Base-by-base conservation (phyloP, 2,888 invertebrate species). In the Eutolmus rufibarbis region DNA sequence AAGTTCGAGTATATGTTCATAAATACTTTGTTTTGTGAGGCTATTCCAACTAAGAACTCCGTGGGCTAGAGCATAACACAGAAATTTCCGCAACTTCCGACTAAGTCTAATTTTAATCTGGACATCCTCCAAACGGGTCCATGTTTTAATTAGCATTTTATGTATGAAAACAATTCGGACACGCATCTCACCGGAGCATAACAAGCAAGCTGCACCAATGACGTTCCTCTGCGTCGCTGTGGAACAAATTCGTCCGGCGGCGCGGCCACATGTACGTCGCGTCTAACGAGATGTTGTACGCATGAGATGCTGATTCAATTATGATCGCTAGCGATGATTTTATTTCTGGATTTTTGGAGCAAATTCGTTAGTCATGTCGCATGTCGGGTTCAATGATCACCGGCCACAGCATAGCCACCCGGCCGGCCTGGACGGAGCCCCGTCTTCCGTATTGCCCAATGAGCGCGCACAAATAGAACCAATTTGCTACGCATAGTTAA, bases 261-360 rank as follows among this genome's bases (percentile, higher is more conserved):
- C 37, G 37, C 8, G 56, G 16, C 8, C 19, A 5, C 19, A 5
- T 56, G 56, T 56, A n/a, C 56, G 7, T n/a, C 56, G 56, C 9
- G 7, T 19, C 57, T 57, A 57, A 57, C 57, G 57, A 66, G 66
- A 66, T 28, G 66, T 23, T 66, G 19, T 7, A 19, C 66, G 66
- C 74, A 31, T 74, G 40, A 46, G 37, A 46, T 74, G 46, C 74
- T 46, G 28, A 74, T 85, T 85, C 85, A 85, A 85, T 85, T 85
- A 85, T 85, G 85, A 84, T 66, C 40, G 40, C 74, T 74, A 19
- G 74, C 40, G 40, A 85, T 74, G 85, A 85, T 43, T 85, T 85
- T 85, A 85, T 85, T 85, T 85, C 85, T 85, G 85, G 85, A 85
- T 74, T 85, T 85, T 85, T 85, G 85, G 85, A 85, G 74, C 85